Evolutionary conservation across 2,888 invertebrate genomes (phyloP), one percentile per base, ranked within the genome.

Genomic region (Congeria kusceri): DNA sequence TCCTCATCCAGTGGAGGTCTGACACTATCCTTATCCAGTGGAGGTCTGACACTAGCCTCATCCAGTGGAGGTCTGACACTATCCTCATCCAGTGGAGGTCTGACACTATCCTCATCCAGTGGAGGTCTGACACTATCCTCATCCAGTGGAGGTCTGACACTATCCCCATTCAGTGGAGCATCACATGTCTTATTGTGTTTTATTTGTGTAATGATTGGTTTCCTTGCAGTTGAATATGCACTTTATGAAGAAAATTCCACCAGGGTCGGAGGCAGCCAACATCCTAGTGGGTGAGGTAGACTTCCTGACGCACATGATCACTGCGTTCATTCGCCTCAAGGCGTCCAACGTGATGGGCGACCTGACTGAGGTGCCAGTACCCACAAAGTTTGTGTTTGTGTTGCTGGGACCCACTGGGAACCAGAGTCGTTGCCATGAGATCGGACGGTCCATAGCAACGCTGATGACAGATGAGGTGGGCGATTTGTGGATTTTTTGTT

Each of bases 281-380:
- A 99, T 99, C 87, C 95, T 99, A 59, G 98, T 99, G 0, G 99
- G 99, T 28, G 99, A 99, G 94, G 98, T 99, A 4, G 98, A 99
- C 93, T 99, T 98, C 92, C 95, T 99, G 68, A 97, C 97, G 83
- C 97, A 98, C 93, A 96, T 98, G 15, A 94, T 99, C 73, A 97
- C 98, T 74, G 98, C 97, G 39, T 99, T 99, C 93, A 96, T 99
- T 74, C 96, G 99, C 64, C 95, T 99, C 65, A 96, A 96, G 92
- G 96, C 97, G 84, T 97, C 98, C 5, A 95, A 96, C 9, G 96
- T 97, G 85, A 96, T 99, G 95, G 98, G 98, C 9, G 98, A 99
- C 93, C 94, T 99, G 69, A 99, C 99, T 0, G 99, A 99, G 95
- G 99, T 99, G 47, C 97, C 97, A 57, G 94, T 94, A 15, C 94